Percentiles rank a stretch among this genome's conserved stretches.
Conservation (phyloP, 2,888 invertebrate genomes). For the Villa cingulata region DNA sequence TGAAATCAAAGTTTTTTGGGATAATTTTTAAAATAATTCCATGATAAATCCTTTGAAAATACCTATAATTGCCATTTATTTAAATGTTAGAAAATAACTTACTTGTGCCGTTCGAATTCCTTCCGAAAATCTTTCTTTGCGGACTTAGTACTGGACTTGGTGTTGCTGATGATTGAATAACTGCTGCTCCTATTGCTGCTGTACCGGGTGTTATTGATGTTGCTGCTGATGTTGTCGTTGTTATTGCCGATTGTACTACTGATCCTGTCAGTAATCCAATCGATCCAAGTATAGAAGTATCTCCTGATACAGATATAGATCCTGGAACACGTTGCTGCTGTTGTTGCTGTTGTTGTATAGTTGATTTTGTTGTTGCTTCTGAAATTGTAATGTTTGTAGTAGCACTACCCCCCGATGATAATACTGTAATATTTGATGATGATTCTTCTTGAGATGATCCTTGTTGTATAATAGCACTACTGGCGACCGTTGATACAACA, state of each 20-base stretch:
- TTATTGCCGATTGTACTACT: constrained; percentile 8
- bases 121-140: constrained; percentile 33
- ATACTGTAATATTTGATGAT: constrained; percentile 14
- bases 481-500: constrained; percentile 14
- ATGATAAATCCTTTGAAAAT: too few relatives aligned
- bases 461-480: constrained; percentile 13
- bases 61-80: too few relatives aligned
- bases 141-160: constrained; percentile 36
- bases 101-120: constrained; percentile 36
- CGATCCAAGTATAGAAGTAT: too few relatives aligned
- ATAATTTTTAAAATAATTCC: too few relatives aligned
- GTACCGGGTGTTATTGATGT: constrained; percentile 10
- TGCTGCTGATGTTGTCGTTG: constrained; percentile 10
- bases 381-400: too few relatives aligned
- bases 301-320: constrained; percentile 12
- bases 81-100: constrained; percentile 22
- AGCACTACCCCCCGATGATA: not conserved
- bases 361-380: not conserved
- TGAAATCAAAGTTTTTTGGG: too few relatives aligned
- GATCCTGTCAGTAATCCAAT: not conserved
- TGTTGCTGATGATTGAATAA: constrained; percentile 32
- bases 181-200: too few relatives aligned
- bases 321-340: constrained; percentile 15
- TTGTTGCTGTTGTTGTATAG: constrained; percentile 14
- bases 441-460: constrained; percentile 21